A percentile compares a stretch with the other conserved stretches of the same genome.
These are phyloP conservation scores for Dicaeum eximium DNA, from an alignment of 2,113 vertebrate species.

Conservation along the genomic window DNA sequence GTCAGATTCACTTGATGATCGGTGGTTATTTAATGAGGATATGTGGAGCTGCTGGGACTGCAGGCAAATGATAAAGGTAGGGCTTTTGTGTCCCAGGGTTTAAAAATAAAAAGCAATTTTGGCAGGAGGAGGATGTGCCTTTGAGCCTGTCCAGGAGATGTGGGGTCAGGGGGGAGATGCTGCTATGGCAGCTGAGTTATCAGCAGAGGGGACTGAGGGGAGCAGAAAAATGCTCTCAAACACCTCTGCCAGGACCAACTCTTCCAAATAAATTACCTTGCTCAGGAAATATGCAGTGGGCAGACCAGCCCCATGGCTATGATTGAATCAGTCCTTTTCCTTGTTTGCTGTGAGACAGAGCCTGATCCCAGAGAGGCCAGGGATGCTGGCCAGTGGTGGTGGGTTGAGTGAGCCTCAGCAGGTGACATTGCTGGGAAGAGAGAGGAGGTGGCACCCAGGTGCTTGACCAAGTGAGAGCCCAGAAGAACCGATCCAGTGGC, in stretches of 20 bases:
- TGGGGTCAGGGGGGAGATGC: neutral
- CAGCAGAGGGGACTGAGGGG: neutral
- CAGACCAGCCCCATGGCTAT: neutral
- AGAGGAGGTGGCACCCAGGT: neutral
- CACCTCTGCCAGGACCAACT: neutral
- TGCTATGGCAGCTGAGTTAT: neutral
- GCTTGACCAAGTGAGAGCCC: neutral
- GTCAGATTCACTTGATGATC: neutral
- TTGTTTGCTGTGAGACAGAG: neutral
- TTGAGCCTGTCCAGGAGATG: neutral
- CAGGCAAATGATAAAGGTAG: neutral
- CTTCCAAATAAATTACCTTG: neutral
- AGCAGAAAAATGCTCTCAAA: neutral
- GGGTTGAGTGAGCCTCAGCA: neutral
- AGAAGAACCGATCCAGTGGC: neutral
- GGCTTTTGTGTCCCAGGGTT: neutral
- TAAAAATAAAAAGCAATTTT: conserved; percentile 37
- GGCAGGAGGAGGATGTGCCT: neutral
- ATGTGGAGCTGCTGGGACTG: neutral
- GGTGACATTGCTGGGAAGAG: neutral
- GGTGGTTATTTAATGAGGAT: neutral
- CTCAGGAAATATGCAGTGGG: neutral
- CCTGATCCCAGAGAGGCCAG: neutral
- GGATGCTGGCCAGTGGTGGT: neutral
- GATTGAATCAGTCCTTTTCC: neutral